Percentiles rank a stretch among this genome's conserved stretches.
phyloP scores from a whole-genome alignment of 2,113 vertebrate species.

The Cavia porcellus region DNA sequence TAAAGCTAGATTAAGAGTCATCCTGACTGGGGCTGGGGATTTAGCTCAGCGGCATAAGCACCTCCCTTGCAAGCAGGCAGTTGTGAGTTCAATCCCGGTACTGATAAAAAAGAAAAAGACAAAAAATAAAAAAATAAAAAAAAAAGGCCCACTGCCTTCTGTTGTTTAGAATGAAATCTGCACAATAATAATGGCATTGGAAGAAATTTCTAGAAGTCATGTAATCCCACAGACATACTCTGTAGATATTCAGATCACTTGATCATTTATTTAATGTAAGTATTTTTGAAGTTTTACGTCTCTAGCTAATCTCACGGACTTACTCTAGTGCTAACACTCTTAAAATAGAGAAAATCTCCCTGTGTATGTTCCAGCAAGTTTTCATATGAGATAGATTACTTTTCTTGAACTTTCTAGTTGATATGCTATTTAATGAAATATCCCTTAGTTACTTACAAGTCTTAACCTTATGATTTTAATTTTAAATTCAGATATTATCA shows the following conservation, averaged over 20 bases:
- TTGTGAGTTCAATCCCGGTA: too few species aligned
- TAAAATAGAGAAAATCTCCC: not conserved
- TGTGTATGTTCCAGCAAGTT: not conserved
- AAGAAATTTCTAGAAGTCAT: not conserved
- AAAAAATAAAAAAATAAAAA: too few species aligned
- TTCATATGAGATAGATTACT: not conserved
- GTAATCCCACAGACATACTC: not conserved
- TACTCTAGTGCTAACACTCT: not conserved
- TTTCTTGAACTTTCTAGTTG: constrained; percentile 2
- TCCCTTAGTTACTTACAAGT: not conserved
- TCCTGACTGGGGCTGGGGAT: not conserved
- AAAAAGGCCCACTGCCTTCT: too few species aligned
- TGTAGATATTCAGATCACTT: not conserved
- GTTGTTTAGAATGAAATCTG: not conserved
- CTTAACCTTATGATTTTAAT: constrained; percentile 38
- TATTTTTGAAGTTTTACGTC: constrained; percentile 20
- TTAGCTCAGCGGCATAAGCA: too few species aligned
- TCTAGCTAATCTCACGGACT: not conserved
- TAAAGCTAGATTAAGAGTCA: not conserved
- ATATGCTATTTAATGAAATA: not conserved
- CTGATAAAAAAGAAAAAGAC: too few species aligned
- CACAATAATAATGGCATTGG: not conserved
- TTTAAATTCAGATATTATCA: constrained; percentile 36
- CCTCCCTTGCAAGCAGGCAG: too few species aligned
- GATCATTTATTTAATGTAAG: not conserved